Percentiles rank a stretch among this genome's conserved stretches.
Conservation (phyloP, 2,888 invertebrate species). For the Tipula vernalis region DNA sequence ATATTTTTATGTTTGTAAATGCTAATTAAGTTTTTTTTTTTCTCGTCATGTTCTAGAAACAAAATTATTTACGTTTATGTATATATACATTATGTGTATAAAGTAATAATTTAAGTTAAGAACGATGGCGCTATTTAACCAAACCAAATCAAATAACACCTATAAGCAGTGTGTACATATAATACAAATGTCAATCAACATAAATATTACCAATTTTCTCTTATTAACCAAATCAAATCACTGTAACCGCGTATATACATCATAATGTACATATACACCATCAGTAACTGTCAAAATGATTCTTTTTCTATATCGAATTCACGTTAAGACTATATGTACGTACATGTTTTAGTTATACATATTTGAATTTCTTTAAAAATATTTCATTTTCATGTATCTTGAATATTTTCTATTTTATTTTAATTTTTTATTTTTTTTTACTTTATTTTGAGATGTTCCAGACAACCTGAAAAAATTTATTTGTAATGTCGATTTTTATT, state of each 20-base stretch:
- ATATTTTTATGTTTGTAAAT: background rate
- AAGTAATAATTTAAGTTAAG: background rate
- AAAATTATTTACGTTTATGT: background rate
- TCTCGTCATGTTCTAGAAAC: background rate
- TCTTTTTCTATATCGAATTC: background rate
- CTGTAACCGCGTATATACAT: background rate
- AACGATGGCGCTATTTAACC: background rate
- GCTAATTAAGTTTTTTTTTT: background rate
- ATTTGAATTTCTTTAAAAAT: background rate
- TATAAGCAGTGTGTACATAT: background rate
- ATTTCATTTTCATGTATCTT: slow-evolving; percentile 4
- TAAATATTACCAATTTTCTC: background rate
- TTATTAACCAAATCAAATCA: slow-evolving; percentile 4
- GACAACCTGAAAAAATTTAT: background rate
- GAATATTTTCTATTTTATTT: background rate
- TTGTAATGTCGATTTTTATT: background rate
- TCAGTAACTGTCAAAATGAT: background rate
- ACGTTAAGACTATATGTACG: background rate
- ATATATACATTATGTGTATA: background rate
- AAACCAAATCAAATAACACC: background rate
- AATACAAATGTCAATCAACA: background rate
- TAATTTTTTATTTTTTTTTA: background rate
- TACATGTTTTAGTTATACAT: background rate
- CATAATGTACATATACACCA: background rate
- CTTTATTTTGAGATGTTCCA: background rate